phyloP scores from a whole-genome alignment of 2,888 invertebrate species.

The Netelia fuscicornis region DNA sequence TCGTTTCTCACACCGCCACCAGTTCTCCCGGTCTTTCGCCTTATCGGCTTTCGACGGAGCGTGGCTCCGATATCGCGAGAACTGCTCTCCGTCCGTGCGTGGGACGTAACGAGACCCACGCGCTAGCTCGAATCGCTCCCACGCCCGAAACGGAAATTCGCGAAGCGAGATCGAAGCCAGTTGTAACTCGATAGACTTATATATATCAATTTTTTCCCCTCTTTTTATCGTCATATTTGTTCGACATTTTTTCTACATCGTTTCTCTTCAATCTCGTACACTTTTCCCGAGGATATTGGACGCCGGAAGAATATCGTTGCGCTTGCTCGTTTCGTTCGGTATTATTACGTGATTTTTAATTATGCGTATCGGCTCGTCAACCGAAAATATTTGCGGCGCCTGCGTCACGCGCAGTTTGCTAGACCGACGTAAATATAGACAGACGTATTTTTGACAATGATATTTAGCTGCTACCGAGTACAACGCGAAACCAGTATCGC shows the following conservation, averaged over 20 bases:
- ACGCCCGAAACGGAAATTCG: constrained; percentile 54
- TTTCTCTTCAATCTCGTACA: background rate
- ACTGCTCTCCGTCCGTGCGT: constrained; percentile 51
- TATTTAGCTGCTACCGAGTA: too few species aligned
- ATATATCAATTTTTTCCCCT: constrained; percentile 7
- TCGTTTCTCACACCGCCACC: constrained; percentile 41
- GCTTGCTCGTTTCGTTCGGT: too few species aligned
- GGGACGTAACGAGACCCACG: constrained; percentile 58
- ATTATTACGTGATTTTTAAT: too few species aligned
- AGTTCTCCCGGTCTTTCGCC: constrained; percentile 60
- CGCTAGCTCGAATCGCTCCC: constrained; percentile 40
- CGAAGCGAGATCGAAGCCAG: constrained; percentile 48
- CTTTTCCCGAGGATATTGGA: background rate
- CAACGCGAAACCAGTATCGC: too few species aligned
- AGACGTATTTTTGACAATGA: too few species aligned
- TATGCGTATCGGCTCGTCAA: too few species aligned
- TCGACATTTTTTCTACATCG: background rate
- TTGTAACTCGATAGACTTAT: constrained; percentile 49
- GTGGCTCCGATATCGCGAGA: constrained; percentile 57
- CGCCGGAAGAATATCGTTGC: background rate
- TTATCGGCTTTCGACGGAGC: constrained; percentile 59
- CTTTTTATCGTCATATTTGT: background rate
- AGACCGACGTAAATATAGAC: too few species aligned
- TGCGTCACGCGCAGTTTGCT: too few species aligned
- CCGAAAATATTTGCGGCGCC: too few species aligned